These are phyloP conservation scores for Chymomyza costata DNA, from an alignment of 1,140 invertebrate species.

Conservation along the genomic window DNA sequence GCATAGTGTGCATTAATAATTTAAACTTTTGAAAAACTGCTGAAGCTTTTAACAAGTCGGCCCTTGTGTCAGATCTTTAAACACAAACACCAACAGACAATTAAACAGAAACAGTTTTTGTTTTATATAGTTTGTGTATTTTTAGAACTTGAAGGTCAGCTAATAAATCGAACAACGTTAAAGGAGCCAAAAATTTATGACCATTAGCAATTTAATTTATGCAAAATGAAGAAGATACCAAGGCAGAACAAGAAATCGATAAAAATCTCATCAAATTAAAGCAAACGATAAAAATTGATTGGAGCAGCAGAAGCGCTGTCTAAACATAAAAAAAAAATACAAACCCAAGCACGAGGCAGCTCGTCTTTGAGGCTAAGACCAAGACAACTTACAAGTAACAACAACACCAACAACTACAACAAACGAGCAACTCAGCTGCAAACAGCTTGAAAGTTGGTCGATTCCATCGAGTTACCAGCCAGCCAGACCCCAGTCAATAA, in stretches of 20 bases:
- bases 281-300: conserved; percentile 68
- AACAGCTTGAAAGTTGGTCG: conserved; percentile 33
- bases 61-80: not conserved
- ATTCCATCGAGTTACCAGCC: conserved; percentile 3
- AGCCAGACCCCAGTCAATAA: conserved; percentile 23
- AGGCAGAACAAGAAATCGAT: conserved; percentile 44
- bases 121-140: conserved; percentile 38
- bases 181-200: conserved; percentile 47
- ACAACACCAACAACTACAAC: conserved; percentile 3
- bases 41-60: not conserved
- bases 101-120: conserved; percentile 3
- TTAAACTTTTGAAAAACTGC: no score
- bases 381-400: conserved; percentile 3
- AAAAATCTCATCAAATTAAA: conserved; percentile 69
- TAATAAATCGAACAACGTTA: conserved; percentile 44
- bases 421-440: conserved; percentile 5
- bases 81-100: not conserved
- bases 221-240: conserved; percentile 36
- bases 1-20: no score
- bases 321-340: conserved; percentile 1
- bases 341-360: not conserved
- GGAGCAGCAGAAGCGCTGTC: conserved; percentile 1
- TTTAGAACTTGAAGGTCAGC: conserved; percentile 50
- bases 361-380: conserved; percentile 29
- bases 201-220: conserved; percentile 64